Evolutionary conservation across 2,797 vertebrate genomes (phyloP), one percentile per base, ranked within the genome.

Genomic region (Cuculus canorus): DNA sequence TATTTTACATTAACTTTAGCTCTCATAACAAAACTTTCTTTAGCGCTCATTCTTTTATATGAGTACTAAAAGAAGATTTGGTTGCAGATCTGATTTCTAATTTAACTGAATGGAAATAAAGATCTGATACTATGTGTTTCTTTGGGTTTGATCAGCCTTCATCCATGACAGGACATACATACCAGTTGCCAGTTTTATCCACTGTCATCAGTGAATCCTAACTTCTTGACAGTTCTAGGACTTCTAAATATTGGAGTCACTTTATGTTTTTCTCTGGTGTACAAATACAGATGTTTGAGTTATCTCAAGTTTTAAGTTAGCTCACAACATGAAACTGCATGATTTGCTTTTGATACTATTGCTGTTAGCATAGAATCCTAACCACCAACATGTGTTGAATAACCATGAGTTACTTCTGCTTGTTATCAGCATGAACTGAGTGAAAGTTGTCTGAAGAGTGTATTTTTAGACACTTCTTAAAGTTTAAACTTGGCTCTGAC

Each of bases 1-100:
- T 68, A 37, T 86, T 93, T 95, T 86, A 45, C 35, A 60, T 68
- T 60, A 80, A 82, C 33, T 52, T 86, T 59, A 70, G 27, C 33
- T 82, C 50, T 80, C 56, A 41, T 75, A 82, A 87, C 64, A 92
- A 61, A 32, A 37, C 22, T 68, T 87, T 90, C 48, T 64, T 72
- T 57, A 91, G 23, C n/a, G 32, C 9, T 85, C 23, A 9, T 70
- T 94, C 30, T 57, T 23, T 70, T 56, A 17, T 13, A 47, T 37
- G 33, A 32, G 18, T 65, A 30, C 33, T 60, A 33, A 60, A 60
- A 50, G 50, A 61, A 72, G 19, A 37, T 27, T 50, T 45, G 9
- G 8, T 81, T 88, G 32, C 32, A 63, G 72, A 48, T 73, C 17
- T 10, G 16, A 61, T 69, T 88, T 80, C 45, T 82, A 1, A 56